Evolutionary conservation across 2,113 vertebrate genomes (phyloP).

Genomic region (Azemiops feae): DNA sequence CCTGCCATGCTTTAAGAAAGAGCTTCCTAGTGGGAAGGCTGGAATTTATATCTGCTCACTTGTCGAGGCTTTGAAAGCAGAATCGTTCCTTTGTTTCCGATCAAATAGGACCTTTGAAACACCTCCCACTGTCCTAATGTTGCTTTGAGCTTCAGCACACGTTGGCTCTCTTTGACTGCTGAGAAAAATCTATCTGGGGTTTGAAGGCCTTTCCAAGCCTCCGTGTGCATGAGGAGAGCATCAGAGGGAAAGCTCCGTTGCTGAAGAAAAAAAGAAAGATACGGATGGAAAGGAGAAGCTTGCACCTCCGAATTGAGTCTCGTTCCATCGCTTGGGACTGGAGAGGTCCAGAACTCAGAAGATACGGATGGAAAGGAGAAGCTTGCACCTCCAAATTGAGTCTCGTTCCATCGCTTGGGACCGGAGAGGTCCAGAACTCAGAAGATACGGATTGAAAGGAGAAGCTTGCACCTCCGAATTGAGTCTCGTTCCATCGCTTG

Average conservation of each 20-base stretch:
- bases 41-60: slow-evolving; percentile 73
- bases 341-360: neutral
- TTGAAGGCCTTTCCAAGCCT: slow-evolving; percentile 55
- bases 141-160: slow-evolving; percentile 68
- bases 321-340: neutral
- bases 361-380: slow-evolving; percentile 4
- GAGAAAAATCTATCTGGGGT: slow-evolving; percentile 50
- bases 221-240: neutral
- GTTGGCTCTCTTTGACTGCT: slow-evolving; percentile 68
- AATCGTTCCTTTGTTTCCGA: slow-evolving; percentile 71
- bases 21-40: slow-evolving; percentile 63
- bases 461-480: neutral
- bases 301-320: neutral
- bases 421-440: neutral
- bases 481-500: neutral
- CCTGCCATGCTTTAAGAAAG: slow-evolving; percentile 43
- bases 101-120: slow-evolving; percentile 71
- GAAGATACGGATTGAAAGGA: slow-evolving; percentile 21
- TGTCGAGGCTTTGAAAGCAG: slow-evolving; percentile 73
- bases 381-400: neutral
- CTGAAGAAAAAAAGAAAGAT: neutral
- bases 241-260: neutral
- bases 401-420: neutral
- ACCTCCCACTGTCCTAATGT: slow-evolving; percentile 68
- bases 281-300: neutral